Percentiles rank a stretch among this genome's conserved stretches.
Conservation (phyloP, 1,140 invertebrate genomes). For the Chymomyza costata region DNA sequence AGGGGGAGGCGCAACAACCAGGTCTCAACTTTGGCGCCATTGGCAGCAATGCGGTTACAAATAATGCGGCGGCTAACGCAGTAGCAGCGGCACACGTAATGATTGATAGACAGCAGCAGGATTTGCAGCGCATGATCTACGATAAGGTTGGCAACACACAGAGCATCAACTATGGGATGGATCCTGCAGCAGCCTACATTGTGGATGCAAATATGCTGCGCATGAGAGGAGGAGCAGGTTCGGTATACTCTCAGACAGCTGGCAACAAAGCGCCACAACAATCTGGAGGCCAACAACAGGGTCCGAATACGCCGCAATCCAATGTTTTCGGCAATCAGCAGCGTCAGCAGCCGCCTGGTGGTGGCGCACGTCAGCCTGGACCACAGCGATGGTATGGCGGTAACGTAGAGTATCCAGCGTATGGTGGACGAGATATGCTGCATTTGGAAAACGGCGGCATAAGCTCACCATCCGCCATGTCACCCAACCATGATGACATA, state of each 20-base stretch:
- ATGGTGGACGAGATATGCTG: slow-evolving; percentile 56
- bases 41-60: slow-evolving; percentile 35
- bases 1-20: slow-evolving; percentile 5
- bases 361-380: slow-evolving; percentile 29
- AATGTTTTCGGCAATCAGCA: slow-evolving; percentile 50
- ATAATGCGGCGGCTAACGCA: slow-evolving; percentile 29
- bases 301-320: slow-evolving; percentile 27
- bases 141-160: slow-evolving; percentile 36
- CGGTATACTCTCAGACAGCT: slow-evolving; percentile 25
- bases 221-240: slow-evolving; percentile 35
- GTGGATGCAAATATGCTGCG: slow-evolving; percentile 45
- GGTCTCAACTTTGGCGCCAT: slow-evolving; percentile 49
- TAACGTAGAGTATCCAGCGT: slow-evolving; percentile 52
- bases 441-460: slow-evolving; percentile 65
- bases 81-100: slow-evolving; percentile 32
- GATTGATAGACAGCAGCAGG: slow-evolving; percentile 52
- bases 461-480: slow-evolving; percentile 79
- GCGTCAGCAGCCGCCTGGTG: slow-evolving; percentile 29
- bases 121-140: slow-evolving; percentile 33
- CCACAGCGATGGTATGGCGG: slow-evolving; percentile 68
- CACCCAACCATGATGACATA: slow-evolving; percentile 80
- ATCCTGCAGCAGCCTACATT: slow-evolving; percentile 37
- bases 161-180: slow-evolving; percentile 43
- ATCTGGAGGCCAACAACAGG: slow-evolving; percentile 15
- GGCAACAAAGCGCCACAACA: slow-evolving; percentile 33